These are phyloP conservation scores for Lasiurus borealis DNA, from an alignment of 2,113 vertebrate species.

Conservation along the genomic window DNA sequence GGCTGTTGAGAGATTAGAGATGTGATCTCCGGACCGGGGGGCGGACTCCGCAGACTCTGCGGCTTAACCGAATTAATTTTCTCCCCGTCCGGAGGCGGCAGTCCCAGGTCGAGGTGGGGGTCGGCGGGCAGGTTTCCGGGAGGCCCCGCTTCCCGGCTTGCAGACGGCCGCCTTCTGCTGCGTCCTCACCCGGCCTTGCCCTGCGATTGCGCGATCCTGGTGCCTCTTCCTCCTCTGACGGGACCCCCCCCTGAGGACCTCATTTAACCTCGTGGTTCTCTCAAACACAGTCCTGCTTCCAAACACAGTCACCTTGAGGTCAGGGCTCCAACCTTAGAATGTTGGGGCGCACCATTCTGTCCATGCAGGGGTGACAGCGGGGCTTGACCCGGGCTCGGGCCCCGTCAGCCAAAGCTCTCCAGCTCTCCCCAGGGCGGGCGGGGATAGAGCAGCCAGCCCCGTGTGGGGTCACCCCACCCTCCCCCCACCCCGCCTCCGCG, in stretches of 20 bases:
- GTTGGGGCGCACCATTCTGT: neutral
- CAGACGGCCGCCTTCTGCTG: rapidly evolving
- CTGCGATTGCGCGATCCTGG: rapidly evolving
- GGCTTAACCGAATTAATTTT: rapidly evolving
- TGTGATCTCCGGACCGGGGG: rapidly evolving
- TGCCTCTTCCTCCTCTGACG: neutral
- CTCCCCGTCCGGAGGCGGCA: neutral
- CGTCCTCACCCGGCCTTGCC: neutral
- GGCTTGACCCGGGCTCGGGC: neutral
- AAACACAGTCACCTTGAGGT: neutral
- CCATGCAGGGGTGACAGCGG: neutral
- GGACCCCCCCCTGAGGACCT: neutral
- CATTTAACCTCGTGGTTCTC: neutral
- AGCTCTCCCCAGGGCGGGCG: neutral
- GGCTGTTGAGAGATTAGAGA: neutral
- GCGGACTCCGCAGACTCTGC: neutral
- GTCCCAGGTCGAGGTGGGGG: neutral
- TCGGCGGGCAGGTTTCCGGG: neutral
- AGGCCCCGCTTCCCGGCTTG: neutral
- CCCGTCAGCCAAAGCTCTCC: too few species aligned
- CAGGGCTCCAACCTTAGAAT: neutral
- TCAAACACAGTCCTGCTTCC: neutral
- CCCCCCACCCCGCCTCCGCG: neutral
- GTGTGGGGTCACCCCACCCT: rapidly evolving
- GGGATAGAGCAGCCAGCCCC: neutral